phyloP scores from a whole-genome alignment of 2,797 vertebrate species.

The Pangasius sanitwongsei region DNA sequence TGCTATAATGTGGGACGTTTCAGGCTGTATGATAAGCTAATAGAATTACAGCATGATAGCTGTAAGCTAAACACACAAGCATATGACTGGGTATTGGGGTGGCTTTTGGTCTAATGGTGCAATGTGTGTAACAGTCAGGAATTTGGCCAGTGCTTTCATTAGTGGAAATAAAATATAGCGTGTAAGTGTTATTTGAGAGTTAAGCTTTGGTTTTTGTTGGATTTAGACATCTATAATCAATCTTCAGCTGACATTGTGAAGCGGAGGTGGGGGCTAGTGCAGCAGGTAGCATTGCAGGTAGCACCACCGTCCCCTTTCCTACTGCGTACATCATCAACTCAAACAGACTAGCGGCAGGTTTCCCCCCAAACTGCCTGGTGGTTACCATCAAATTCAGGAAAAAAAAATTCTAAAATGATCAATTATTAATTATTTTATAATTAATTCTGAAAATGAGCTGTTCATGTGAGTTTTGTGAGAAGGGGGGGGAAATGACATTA shows the following conservation, averaged over 20 bases:
- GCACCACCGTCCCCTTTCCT: background rate
- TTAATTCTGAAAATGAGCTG: too few relatives aligned
- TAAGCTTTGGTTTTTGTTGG: background rate
- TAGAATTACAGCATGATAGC: background rate
- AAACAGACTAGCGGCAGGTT: background rate
- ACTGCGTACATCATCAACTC: background rate
- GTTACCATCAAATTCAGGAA: too few relatives aligned
- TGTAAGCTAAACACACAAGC: slow-evolving; percentile 26
- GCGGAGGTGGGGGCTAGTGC: background rate
- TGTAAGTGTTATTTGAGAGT: background rate
- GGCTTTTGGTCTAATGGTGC: background rate
- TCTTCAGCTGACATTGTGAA: background rate
- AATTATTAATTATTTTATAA: too few relatives aligned
- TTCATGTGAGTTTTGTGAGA: too few relatives aligned
- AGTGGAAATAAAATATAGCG: background rate
- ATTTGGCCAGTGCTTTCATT: background rate
- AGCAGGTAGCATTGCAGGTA: background rate
- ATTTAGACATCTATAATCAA: background rate
- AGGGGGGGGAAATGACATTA: rapidly evolving
- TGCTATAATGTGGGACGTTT: slow-evolving; percentile 30
- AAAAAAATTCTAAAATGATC: too few relatives aligned
- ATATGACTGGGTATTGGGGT: background rate
- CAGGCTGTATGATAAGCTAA: slow-evolving; percentile 7
- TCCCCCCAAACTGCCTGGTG: too few relatives aligned
- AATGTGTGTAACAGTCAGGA: background rate